Evolutionary conservation across 2,888 invertebrate species (phyloP).

Genomic region (Carpatolechia fugitivella): DNA sequence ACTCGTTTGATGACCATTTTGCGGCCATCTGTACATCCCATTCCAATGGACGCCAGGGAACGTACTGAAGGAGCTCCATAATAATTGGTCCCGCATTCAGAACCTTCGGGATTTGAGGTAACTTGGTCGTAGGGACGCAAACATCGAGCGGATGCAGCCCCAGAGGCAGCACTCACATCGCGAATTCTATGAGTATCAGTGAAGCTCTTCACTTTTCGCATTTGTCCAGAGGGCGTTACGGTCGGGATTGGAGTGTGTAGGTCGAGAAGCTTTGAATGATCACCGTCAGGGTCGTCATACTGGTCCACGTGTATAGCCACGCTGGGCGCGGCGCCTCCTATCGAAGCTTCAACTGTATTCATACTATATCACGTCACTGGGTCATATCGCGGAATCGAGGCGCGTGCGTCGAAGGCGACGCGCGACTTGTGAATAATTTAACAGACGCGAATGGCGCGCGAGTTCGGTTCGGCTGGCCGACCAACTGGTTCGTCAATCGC

Average conservation of each 20-base stretch:
- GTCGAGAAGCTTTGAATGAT: conserved; percentile 62
- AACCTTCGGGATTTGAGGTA: conserved; percentile 74
- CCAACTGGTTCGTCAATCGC: conserved; percentile 74
- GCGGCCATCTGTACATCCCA: conserved; percentile 93
- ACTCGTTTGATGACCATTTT: conserved; percentile 91
- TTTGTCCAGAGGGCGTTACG: conserved; percentile 71
- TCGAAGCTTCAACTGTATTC: conserved; percentile 65
- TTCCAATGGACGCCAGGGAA: conserved; percentile 90
- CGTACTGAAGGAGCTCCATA: conserved; percentile 86
- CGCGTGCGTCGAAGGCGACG: conserved; percentile 71
- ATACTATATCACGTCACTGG: conserved; percentile 73
- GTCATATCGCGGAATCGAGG: conserved; percentile 68
- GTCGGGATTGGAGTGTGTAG: conserved; percentile 53
- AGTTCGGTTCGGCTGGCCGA: conserved; percentile 85
- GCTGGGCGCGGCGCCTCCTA: conserved; percentile 67
- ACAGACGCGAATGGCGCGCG: conserved; percentile 84
- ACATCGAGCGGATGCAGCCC: conserved; percentile 70
- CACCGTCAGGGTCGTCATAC: conserved; percentile 59
- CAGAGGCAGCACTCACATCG: conserved; percentile 65
- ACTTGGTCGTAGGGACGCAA: conserved; percentile 73
- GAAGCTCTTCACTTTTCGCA: conserved; percentile 75
- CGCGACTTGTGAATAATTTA: conserved; percentile 59
- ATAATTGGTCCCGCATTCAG: conserved; percentile 80
- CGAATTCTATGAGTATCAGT: conserved; percentile 72
- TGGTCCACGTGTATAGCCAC: conserved; percentile 69